Evolutionary conservation across 2,888 invertebrate genomes (phyloP).

Genomic region (Pecten maximus): DNA sequence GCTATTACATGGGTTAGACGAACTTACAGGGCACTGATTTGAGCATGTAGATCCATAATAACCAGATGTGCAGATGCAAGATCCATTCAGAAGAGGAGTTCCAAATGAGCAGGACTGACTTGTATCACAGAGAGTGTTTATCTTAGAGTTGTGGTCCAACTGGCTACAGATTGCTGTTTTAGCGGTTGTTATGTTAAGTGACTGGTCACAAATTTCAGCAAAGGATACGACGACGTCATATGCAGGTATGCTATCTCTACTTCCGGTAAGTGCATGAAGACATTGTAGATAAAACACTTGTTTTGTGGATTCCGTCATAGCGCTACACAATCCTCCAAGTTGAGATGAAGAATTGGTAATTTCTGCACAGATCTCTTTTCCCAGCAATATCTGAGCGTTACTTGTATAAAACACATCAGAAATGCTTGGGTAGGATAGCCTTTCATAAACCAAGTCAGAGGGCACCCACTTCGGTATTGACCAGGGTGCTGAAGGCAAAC

Average conservation of each 20-base stretch:
- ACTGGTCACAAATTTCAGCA: slow-evolving; percentile 57
- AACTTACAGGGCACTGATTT: slow-evolving; percentile 67
- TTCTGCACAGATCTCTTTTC: slow-evolving; percentile 53
- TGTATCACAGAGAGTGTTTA: slow-evolving; percentile 59
- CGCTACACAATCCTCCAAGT: slow-evolving; percentile 6
- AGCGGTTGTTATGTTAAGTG: slow-evolving; percentile 48
- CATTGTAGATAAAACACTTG: slow-evolving; percentile 52
- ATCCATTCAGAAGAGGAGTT: slow-evolving; percentile 46
- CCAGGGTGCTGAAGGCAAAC: slow-evolving; percentile 68
- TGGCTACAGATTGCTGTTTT: slow-evolving; percentile 46
- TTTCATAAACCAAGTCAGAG: slow-evolving; percentile 62
- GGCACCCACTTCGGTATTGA: slow-evolving; percentile 67
- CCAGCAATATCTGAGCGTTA: slow-evolving; percentile 48
- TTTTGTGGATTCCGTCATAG: slow-evolving; percentile 43
- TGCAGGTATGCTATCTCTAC: slow-evolving; percentile 48
- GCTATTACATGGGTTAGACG: slow-evolving; percentile 63
- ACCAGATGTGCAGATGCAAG: slow-evolving; percentile 64
- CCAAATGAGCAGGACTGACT: slow-evolving; percentile 62
- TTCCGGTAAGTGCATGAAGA: slow-evolving; percentile 54
- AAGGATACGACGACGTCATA: slow-evolving; percentile 59
- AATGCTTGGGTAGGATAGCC: slow-evolving; percentile 49
- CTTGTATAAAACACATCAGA: slow-evolving; percentile 56
- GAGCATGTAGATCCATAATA: slow-evolving; percentile 64
- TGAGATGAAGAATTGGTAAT: slow-evolving; percentile 42
- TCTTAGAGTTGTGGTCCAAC: slow-evolving; percentile 45